Conservation (phyloP, 2,797 vertebrate species). For the Hoplostethus mediterraneus region DNA sequence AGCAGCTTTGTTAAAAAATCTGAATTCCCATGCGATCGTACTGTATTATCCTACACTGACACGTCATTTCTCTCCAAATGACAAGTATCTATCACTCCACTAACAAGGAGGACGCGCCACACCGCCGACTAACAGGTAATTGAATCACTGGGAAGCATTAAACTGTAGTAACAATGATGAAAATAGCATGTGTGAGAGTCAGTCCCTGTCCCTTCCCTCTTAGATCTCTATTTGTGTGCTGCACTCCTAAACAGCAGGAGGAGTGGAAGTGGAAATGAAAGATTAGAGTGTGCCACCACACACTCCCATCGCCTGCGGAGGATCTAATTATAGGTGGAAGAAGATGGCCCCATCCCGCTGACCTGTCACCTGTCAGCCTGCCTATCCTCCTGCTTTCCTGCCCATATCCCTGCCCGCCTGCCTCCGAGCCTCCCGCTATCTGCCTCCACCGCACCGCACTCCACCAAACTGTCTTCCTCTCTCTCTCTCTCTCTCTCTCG, state of each 20-base stretch:
- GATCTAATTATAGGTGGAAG: constrained; percentile 93
- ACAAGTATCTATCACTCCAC: constrained; percentile 32
- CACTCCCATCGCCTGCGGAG: constrained; percentile 89
- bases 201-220: constrained; percentile 41
- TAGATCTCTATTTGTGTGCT: constrained; percentile 63
- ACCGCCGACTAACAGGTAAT: constrained; percentile 20
- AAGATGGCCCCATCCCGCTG: constrained; percentile 87
- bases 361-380: constrained; percentile 83
- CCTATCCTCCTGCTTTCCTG: constrained; percentile 75
- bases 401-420: constrained; percentile 37
- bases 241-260: constrained; percentile 65
- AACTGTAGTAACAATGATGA: constrained; percentile 16
- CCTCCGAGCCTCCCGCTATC: constrained; percentile 65
- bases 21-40: no score
- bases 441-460: constrained; percentile 40
- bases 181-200: constrained; percentile 20
- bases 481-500: no score
- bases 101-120: constrained; percentile 23
- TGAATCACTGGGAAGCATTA: constrained; percentile 6
- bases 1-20: constrained; percentile 9
- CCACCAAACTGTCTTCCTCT: constrained; percentile 60
- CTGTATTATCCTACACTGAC: no score
- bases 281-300: constrained; percentile 78
- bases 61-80: neutral
- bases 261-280: constrained; percentile 81